These are phyloP conservation scores for Morbakka virulenta DNA, from an alignment of 30 jellyfish, hydroid and myxozoan genomes.

Conservation along the genomic window DNA sequence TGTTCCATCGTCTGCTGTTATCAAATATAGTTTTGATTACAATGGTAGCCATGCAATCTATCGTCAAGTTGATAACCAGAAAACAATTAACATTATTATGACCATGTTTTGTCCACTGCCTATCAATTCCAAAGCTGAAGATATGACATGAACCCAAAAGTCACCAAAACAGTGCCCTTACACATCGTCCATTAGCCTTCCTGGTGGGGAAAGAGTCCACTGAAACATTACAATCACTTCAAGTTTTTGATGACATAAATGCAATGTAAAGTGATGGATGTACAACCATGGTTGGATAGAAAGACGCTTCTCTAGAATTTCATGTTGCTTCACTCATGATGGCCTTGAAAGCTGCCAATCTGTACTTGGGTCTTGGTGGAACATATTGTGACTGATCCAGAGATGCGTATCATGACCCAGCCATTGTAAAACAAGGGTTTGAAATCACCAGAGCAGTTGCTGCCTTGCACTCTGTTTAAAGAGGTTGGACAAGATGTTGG, in stretches of 20 bases:
- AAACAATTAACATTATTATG: constrained; percentile 41
- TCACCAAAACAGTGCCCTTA: constrained; percentile 13
- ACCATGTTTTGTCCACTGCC: constrained; percentile 48
- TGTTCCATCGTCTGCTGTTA: too few species aligned
- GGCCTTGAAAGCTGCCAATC: constrained; percentile 6
- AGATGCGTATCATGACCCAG: not conserved
- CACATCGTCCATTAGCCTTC: constrained; percentile 28
- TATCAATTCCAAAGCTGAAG: not conserved
- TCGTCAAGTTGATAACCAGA: constrained; percentile 13
- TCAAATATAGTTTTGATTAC: constrained; percentile 32
- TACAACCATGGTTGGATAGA: not conserved
- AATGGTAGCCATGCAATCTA: constrained; percentile 39
- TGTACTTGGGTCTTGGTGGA: constrained; percentile 22
- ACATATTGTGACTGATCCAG: constrained; percentile 10
- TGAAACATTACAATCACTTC: constrained; percentile 3
- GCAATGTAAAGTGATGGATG: not conserved
- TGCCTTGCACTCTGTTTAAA: not conserved
- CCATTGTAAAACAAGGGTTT: not conserved
- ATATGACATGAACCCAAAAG: not conserved
- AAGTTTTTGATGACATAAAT: not conserved
- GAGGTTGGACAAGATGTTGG: constrained; percentile 10
- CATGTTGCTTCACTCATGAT: constrained; percentile 2
- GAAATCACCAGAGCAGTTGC: not conserved
- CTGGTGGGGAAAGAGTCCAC: constrained; percentile 43
- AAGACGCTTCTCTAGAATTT: not conserved